Percentiles rank a stretch among this genome's conserved stretches.
These are phyloP conservation scores for Alfaro cultratus DNA, from an alignment of 2,797 vertebrate genomes.

Conservation along the genomic window DNA sequence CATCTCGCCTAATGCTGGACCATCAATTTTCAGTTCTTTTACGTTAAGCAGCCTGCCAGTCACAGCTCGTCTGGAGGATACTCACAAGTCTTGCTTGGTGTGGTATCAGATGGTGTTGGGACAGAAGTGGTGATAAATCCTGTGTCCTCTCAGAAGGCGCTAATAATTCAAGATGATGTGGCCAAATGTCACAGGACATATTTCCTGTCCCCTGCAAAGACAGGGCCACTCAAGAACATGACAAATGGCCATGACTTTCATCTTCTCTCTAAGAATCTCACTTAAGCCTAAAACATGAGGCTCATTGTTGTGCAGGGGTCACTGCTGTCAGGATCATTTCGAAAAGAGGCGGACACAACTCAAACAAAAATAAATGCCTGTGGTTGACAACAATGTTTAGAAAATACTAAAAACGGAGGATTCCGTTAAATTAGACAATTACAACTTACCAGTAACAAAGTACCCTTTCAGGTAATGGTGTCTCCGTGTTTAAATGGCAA, in stretches of 20 bases:
- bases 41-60: conserved; percentile 60
- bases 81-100: conserved; percentile 73
- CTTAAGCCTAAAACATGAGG: conserved; percentile 49
- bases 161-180: conserved; percentile 81
- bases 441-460: conserved; percentile 35
- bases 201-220: conserved; percentile 73
- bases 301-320: conserved; percentile 30
- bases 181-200: conserved; percentile 82
- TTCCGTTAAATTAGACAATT: neutral
- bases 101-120: conserved; percentile 70
- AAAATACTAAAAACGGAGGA: conserved; percentile 43
- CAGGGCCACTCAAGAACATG: conserved; percentile 63
- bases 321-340: conserved; percentile 25
- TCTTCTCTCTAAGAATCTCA: conserved; percentile 50
- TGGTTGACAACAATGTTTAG: conserved; percentile 5
- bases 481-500: conserved; percentile 27
- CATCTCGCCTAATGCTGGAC: conserved; percentile 22
- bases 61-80: conserved; percentile 70
- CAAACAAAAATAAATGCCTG: neutral
- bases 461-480: conserved; percentile 32
- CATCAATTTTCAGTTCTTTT: conserved; percentile 44
- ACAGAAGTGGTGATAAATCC: conserved; percentile 78
- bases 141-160: conserved; percentile 74
- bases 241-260: conserved; percentile 63
- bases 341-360: conserved; percentile 22